Base-by-base conservation (phyloP, 2,888 invertebrate species). In the Amphipyra tragopoginis region DNA sequence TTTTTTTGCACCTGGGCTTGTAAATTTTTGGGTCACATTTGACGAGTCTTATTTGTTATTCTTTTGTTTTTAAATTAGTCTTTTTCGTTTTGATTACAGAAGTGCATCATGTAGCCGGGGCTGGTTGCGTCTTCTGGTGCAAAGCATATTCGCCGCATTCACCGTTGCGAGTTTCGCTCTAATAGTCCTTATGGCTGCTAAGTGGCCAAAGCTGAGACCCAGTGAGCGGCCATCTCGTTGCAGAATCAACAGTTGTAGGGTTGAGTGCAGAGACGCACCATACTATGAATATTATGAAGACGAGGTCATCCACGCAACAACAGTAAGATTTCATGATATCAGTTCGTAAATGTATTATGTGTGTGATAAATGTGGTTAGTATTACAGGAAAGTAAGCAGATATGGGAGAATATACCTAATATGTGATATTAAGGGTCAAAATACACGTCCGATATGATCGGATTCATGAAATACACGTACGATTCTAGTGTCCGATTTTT, bases 31-130 rank as follows among this genome's bases (percentile, higher is more conserved):
- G n/a, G n/a, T n/a, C n/a, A n/a, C n/a, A n/a, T n/a, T n/a, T n/a
- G n/a, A n/a, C n/a, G n/a, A n/a, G n/a, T n/a, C 13, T 15, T 14
- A 9, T 15, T 2, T 14, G 2, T 40, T 8, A 0, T 40, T 33
- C 13, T 5, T 34, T 34, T 36, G 6, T 13, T 39, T 15, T 1
- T 33, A n/a, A n/a, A n/a, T n/a, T n/a, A n/a, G n/a, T n/a, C n/a
- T n/a, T n/a, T n/a, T n/a, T n/a, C n/a, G n/a, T n/a, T 49, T 29
- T 42, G 10, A 0, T 70, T 69, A 13, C 70, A 94, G 94, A 57
- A 89, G 87, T 15, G 82, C 93, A 62, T 92, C 93, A 75, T 93
- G 92, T 75, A 90, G 86, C 62, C 81, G 83, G 7, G 91, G 92
- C 8, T 93, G 93, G 93, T 77, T 93, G 0, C 86, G 89, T 8